These are phyloP conservation scores for Euschistus heros DNA, from an alignment of 1,140 invertebrate genomes.

Conservation along the genomic window DNA sequence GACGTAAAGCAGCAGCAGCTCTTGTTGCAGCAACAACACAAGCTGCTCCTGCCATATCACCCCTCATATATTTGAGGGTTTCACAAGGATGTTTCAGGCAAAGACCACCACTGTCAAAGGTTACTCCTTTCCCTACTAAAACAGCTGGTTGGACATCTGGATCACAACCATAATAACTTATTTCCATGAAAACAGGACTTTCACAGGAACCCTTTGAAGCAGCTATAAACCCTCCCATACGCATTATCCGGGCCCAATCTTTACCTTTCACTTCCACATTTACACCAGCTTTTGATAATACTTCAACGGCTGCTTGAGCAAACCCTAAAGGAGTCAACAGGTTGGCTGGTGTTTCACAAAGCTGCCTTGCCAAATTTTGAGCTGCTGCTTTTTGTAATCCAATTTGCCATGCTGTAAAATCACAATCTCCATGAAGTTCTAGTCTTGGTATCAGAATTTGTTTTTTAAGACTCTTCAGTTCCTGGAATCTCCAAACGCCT, in stretches of 20 bases:
- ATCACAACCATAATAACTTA: constrained; percentile 40
- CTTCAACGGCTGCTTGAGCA: constrained; percentile 40
- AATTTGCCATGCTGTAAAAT: constrained; percentile 42
- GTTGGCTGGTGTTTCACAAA: constrained; percentile 56
- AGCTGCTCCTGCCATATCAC: constrained; percentile 59
- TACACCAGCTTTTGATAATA: constrained; percentile 38
- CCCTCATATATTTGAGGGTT: constrained; percentile 50
- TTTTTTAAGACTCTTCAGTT: constrained; percentile 38
- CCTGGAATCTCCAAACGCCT: constrained; percentile 40
- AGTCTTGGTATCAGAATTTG: constrained; percentile 32
- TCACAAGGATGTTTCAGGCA: constrained; percentile 45
- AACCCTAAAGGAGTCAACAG: constrained; percentile 50
- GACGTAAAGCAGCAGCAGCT: constrained; percentile 41
- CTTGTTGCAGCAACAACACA: constrained; percentile 43
- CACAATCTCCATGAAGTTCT: constrained; percentile 32
- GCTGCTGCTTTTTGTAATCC: constrained; percentile 46
- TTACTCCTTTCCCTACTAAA: constrained; percentile 46
- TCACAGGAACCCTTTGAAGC: constrained; percentile 49
- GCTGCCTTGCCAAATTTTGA: constrained; percentile 48
- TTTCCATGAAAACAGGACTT: constrained; percentile 50
- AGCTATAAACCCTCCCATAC: constrained; percentile 51
- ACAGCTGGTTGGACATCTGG: constrained; percentile 37
- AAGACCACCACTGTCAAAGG: constrained; percentile 56
- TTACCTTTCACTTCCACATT: constrained; percentile 42
- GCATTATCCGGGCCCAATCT: constrained; percentile 46